A percentile compares a stretch with the other conserved stretches of the same genome.
phyloP scores from a whole-genome alignment of 1,140 invertebrate species.

The Ceratosolen fusciceps region DNA sequence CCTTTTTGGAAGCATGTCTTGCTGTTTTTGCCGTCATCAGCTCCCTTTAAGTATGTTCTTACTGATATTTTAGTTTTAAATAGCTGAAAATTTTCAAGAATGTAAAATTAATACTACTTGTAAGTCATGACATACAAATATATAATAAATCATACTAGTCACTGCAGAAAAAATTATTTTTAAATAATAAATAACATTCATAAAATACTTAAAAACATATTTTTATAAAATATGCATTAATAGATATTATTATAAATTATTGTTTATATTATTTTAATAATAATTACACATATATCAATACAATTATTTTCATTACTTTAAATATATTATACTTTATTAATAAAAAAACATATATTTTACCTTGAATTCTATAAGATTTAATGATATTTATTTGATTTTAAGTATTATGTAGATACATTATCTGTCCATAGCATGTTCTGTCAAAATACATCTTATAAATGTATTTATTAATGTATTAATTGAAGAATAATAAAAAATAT shows the following conservation, averaged over 20 bases:
- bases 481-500: neutral
- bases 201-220: no score
- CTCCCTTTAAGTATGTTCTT: conserved; percentile 22
- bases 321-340: neutral
- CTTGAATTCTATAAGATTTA: neutral
- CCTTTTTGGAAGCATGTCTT: conserved; percentile 46
- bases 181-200: no score
- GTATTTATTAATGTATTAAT: neutral
- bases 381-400: neutral
- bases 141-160: no score
- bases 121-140: no score
- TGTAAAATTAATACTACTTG: neutral
- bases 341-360: neutral
- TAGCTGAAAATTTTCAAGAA: conserved; percentile 14
- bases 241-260: neutral
- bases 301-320: neutral
- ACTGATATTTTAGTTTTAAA: conserved; percentile 7
- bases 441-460: neutral
- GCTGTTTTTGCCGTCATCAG: conserved; percentile 46
- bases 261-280: no score
- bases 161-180: no score
- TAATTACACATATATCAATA: neutral
- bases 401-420: neutral
- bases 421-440: neutral
- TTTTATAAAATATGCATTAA: neutral